Evolutionary conservation across 1,140 invertebrate species (phyloP).

Genomic region (Magallana gigas): DNA sequence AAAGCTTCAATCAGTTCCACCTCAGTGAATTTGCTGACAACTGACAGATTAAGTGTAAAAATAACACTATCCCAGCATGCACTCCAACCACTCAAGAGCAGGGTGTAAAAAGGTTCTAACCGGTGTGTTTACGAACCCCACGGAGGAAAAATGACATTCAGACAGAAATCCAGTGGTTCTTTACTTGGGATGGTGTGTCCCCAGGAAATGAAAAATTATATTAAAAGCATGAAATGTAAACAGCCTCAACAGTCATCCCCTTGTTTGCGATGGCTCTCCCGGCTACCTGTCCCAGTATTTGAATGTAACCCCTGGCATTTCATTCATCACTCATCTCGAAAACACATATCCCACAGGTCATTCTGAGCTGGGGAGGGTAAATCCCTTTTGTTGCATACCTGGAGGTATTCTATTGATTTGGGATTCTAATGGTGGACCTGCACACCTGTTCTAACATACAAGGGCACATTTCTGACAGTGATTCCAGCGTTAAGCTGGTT

Average conservation of each 20-base stretch:
- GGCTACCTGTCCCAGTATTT: background rate
- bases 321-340: slow-evolving; percentile 6
- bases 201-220: background rate
- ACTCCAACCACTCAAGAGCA: background rate
- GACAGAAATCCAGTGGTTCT: background rate
- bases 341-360: background rate
- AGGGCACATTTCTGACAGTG: background rate
- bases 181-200: background rate
- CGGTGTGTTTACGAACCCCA: slow-evolving; percentile 6
- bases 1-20: slow-evolving; percentile 43
- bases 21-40: slow-evolving; percentile 21
- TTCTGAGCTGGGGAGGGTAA: background rate
- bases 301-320: background rate
- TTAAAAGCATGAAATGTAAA: slow-evolving; percentile 10
- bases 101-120: background rate
- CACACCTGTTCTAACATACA: slow-evolving; percentile 22
- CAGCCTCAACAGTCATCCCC: background rate
- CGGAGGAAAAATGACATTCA: slow-evolving; percentile 6
- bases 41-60: slow-evolving; percentile 44
- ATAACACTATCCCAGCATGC: slow-evolving; percentile 41
- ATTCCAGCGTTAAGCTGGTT: background rate
- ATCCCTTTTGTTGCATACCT: slow-evolving; percentile 31
- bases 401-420: slow-evolving; percentile 19
- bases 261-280: background rate
- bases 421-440: background rate